phyloP scores from a whole-genome alignment of 1,140 invertebrate genomes.

The Apis laboriosa region DNA sequence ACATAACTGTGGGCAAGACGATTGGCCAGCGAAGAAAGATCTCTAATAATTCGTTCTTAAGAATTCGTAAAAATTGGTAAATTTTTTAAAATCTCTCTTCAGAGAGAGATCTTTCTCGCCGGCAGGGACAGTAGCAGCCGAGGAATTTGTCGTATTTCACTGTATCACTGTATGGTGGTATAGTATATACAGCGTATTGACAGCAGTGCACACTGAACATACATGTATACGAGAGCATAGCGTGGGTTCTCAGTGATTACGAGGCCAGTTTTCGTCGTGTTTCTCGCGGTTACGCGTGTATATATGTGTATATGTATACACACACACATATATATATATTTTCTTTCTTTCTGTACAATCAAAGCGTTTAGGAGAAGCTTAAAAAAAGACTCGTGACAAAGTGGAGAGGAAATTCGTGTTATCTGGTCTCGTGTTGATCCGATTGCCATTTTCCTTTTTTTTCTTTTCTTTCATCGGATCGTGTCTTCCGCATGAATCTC shows the following conservation, averaged over 20 bases:
- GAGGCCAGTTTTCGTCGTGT: slow-evolving; percentile 49
- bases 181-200: slow-evolving; percentile 56
- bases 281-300: not conserved
- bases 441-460: too few relatives aligned
- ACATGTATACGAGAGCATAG: slow-evolving; percentile 55
- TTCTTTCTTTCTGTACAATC: slow-evolving; percentile 36
- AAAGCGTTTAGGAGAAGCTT: slow-evolving; percentile 47
- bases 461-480: too few relatives aligned
- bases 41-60: too few relatives aligned
- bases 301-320: too few relatives aligned
- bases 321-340: too few relatives aligned
- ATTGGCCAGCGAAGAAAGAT: too few relatives aligned
- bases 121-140: too few relatives aligned
- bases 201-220: slow-evolving; percentile 69
- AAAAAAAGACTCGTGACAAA: not conserved
- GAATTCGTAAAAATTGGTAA: too few relatives aligned
- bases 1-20: not conserved
- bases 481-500: slow-evolving; percentile 53
- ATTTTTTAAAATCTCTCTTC: too few relatives aligned
- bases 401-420: slow-evolving; percentile 2
- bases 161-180: slow-evolving; percentile 19
- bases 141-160: slow-evolving; percentile 14
- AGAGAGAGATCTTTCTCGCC: too few relatives aligned
- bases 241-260: slow-evolving; percentile 48
- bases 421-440: slow-evolving; percentile 15